Conservation (phyloP, 2,113 vertebrate species). For the Nesospiza acunhae region DNA sequence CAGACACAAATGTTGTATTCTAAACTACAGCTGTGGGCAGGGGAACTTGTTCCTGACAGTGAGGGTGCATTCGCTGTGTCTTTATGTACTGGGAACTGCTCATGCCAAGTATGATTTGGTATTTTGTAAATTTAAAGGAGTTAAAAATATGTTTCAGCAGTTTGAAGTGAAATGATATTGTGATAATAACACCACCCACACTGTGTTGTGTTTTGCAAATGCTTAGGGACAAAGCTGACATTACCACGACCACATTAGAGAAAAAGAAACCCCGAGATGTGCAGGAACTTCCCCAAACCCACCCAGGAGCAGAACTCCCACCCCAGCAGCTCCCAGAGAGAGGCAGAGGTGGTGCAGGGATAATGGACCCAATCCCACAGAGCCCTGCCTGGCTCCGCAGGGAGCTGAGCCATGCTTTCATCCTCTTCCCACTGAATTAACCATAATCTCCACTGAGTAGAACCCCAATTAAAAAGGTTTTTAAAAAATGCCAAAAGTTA, state of each 20-base stretch:
- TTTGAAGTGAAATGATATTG: background rate
- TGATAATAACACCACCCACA: background rate
- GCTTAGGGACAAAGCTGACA: background rate
- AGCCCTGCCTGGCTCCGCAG: background rate
- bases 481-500: background rate
- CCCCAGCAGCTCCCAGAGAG: background rate
- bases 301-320: background rate
- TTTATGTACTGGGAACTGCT: background rate
- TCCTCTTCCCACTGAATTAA: background rate
- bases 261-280: background rate
- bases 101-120: accelerated
- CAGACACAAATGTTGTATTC: background rate
- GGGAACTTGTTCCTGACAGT: background rate
- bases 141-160: background rate
- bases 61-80: background rate
- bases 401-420: background rate
- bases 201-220: background rate
- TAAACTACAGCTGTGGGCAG: background rate
- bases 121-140: background rate
- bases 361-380: background rate
- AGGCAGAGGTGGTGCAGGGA: background rate
- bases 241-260: background rate
- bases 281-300: background rate
- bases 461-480: background rate
- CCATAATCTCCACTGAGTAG: background rate